A percentile compares a stretch with the other conserved stretches of the same genome.
Conservation (phyloP, 1,140 invertebrate species). For the Drosophila nigromelanica region DNA sequence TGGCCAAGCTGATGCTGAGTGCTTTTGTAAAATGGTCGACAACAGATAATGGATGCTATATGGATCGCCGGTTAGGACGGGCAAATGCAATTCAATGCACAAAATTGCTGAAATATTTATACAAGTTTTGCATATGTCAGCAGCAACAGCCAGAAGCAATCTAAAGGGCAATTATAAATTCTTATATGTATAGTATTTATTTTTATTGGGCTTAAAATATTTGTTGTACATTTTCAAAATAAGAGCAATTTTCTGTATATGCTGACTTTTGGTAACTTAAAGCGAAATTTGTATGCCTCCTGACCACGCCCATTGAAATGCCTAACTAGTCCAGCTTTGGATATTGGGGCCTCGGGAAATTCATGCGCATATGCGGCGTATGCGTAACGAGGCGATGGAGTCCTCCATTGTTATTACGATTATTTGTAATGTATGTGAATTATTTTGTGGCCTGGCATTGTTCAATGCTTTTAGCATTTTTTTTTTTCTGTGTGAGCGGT, state of each 20-base stretch:
- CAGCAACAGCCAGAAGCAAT: not conserved
- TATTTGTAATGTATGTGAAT: slow-evolving; percentile 72
- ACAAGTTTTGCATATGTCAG: slow-evolving; percentile 6
- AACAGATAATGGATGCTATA: slow-evolving; percentile 57
- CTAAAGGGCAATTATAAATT: too few relatives aligned
- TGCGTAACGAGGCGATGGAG: slow-evolving; percentile 52
- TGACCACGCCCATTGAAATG: slow-evolving; percentile 16
- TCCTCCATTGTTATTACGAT: slow-evolving; percentile 73
- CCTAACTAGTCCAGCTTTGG: not conserved
- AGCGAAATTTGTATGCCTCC: not conserved
- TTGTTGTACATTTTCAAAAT: too few relatives aligned
- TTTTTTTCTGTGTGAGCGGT: slow-evolving; percentile 3
- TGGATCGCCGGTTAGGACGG: slow-evolving; percentile 5
- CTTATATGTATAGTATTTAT: too few relatives aligned
- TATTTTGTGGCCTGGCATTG: slow-evolving; percentile 50
- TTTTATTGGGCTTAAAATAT: too few relatives aligned
- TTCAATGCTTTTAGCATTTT: slow-evolving; percentile 70
- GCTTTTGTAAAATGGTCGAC: slow-evolving; percentile 52
- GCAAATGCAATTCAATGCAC: slow-evolving; percentile 19
- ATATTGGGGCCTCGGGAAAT: not conserved
- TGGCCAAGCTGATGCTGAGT: slow-evolving; percentile 55
- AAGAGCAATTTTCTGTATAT: too few relatives aligned
- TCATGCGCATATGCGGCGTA: slow-evolving; percentile 31
- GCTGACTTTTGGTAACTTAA: too few relatives aligned
- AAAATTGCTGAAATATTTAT: slow-evolving; percentile 13